phyloP scores from a whole-genome alignment of 2,888 invertebrate species.

The Protophormia terraenovae region DNA sequence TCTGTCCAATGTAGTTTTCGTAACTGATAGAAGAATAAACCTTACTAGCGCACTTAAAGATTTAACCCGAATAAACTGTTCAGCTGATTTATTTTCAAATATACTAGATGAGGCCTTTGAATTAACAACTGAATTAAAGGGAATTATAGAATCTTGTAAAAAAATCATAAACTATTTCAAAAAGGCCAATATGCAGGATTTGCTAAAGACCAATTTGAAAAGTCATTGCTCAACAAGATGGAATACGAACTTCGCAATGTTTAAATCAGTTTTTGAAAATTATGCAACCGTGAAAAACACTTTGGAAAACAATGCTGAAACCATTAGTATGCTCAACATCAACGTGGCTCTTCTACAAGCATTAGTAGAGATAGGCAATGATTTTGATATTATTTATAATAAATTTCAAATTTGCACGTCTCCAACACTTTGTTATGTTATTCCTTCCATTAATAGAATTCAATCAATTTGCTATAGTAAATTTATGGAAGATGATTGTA shows the following conservation, averaged over 20 bases:
- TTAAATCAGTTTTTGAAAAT: conserved; percentile 45
- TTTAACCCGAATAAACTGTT: conserved; percentile 46
- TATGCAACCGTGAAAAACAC: conserved; percentile 51
- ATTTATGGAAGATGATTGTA: not conserved
- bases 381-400: not conserved
- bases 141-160: conserved; percentile 5
- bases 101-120: not conserved
- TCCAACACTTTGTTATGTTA: not conserved
- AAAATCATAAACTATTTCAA: conserved; percentile 49
- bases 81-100: conserved; percentile 40
- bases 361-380: not conserved
- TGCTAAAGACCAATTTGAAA: conserved; percentile 50
- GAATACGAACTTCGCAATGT: conserved; percentile 59
- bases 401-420: not conserved
- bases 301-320: conserved; percentile 43
- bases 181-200: conserved; percentile 59
- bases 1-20: not conserved
- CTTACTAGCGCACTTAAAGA: conserved; percentile 45
- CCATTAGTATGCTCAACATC: not conserved
- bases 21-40: conserved; percentile 28
- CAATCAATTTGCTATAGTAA: not conserved
- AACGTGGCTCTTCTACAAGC: not conserved
- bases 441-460: not conserved
- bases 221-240: conserved; percentile 55
- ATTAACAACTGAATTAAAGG: conserved; percentile 11